Conservation (phyloP, 2,113 vertebrate species). For the Columba livia region DNA sequence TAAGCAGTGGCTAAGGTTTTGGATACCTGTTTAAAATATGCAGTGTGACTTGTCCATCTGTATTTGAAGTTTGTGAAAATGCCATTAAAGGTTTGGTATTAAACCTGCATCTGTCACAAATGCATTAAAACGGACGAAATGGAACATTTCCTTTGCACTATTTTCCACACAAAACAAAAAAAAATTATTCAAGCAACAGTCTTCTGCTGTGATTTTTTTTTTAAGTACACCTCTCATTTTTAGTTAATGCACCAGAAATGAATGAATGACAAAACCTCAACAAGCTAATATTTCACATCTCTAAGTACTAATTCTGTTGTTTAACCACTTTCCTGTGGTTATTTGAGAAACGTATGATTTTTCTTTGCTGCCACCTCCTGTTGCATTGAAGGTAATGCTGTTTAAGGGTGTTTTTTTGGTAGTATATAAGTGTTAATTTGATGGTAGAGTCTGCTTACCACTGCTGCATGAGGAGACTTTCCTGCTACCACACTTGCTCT, state of each 20-base stretch:
- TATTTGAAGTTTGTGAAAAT: not conserved
- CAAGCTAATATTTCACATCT: not conserved
- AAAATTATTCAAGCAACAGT: not conserved
- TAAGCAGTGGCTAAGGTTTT: not conserved
- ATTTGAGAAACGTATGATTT: not conserved
- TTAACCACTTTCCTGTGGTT: not conserved
- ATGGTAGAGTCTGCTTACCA: not conserved
- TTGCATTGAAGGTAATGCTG: not conserved
- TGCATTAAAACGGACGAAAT: not conserved
- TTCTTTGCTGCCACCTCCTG: not conserved
- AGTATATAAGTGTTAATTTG: not conserved
- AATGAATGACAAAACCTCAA: not conserved
- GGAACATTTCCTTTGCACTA: not conserved
- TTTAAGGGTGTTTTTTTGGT: rapidly evolving
- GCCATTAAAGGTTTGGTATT: not conserved
- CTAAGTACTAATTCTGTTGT: not conserved
- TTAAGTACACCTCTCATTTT: not conserved
- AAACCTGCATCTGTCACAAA: not conserved
- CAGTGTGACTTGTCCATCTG: not conserved
- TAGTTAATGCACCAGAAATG: not conserved
- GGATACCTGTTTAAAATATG: not conserved
- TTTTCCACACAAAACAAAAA: not conserved
- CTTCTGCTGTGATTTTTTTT: not conserved
- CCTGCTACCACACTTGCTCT: not conserved
- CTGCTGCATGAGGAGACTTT: not conserved